Evolutionary conservation across 2,888 invertebrate genomes (phyloP), one percentile per base, ranked within the genome.

Genomic region (Ichneumoninae sp.): DNA sequence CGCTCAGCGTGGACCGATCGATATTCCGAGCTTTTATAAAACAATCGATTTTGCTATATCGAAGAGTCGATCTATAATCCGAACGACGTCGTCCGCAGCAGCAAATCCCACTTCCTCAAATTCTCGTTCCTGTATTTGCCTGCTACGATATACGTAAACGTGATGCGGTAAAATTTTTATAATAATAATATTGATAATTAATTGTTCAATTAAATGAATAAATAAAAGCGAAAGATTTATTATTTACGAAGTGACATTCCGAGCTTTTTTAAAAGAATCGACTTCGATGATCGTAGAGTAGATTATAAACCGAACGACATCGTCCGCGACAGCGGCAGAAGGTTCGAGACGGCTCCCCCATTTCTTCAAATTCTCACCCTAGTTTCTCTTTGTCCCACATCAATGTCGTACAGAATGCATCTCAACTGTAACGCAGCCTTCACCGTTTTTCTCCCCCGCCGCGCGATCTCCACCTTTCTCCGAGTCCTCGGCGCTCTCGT

Each of bases 281-380:
- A 0, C 5, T 6, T 16, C 16, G 44, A 47, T 47, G 1, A 47
- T 4, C 5, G 44, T 4, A 3, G 3, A 47, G 16, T 16, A 47
- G 3, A 47, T 47, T 16, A 1, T 47, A 47, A 47, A 16, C 19
- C 52, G 52, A 54, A n/a, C 30, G 63, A 30, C 33, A 33, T 63
- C 65, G 75, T 76, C 66, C 22, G 52, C 26, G 52, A 63, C 82
- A 74, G 87, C 86, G 68, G 73, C 68, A 81, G 66, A 80, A 83
- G 80, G 84, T 71, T 68, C 83, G 80, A 74, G 54, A 80, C 68
- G 33, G 60, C 66, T 65, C 94, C 87, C 93, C 93, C 83, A 94
- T 86, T 92, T 92, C 90, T 94, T 93, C 75, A 95, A 1, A 93
- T 86, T 95, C 93, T 89, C 94, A 94, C 85, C 95, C 95, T 86